Conservation (phyloP, 2,888 invertebrate species). For the Galerucella calmariensis region DNA sequence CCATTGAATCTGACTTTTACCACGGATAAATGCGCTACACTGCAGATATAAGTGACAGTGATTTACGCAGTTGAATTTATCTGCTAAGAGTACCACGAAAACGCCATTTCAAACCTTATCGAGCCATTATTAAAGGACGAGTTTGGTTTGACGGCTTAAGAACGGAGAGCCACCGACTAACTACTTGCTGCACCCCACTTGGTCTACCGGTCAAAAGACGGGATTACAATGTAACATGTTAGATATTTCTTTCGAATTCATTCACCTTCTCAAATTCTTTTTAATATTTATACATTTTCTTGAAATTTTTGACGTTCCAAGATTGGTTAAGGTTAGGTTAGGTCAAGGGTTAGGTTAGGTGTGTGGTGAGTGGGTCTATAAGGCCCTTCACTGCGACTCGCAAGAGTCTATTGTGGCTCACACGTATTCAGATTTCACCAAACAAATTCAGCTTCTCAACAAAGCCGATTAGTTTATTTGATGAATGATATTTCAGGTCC, state of each 20-base stretch:
- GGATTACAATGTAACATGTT: conserved; percentile 52
- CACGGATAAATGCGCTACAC: conserved; percentile 61
- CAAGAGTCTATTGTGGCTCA: too few relatives aligned
- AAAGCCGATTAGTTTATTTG: too few relatives aligned
- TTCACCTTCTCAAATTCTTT: too few relatives aligned
- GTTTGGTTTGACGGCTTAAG: conserved; percentile 31
- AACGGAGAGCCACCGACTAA: conserved; percentile 55
- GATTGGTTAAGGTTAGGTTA: too few relatives aligned
- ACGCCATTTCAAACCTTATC: conserved; percentile 43
- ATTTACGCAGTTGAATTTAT: conserved; percentile 60
- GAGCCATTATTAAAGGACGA: conserved; percentile 27
- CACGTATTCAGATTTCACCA: too few relatives aligned
- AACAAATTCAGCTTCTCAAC: too few relatives aligned
- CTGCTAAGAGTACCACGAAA: conserved; percentile 35
- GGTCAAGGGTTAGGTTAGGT: too few relatives aligned
- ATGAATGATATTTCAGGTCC: too few relatives aligned
- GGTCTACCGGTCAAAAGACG: conserved; percentile 59
- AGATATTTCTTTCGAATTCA: conserved; percentile 6
- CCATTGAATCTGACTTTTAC: conserved; percentile 61
- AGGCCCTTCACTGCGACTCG: too few relatives aligned
- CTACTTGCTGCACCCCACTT: conserved; percentile 59
- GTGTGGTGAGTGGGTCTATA: too few relatives aligned
- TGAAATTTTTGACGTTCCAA: too few relatives aligned
- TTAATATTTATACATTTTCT: too few relatives aligned
- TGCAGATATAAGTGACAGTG: conserved; percentile 61